phyloP scores from a whole-genome alignment of 2,888 invertebrate genomes.

The Cyclophora albipunctata region DNA sequence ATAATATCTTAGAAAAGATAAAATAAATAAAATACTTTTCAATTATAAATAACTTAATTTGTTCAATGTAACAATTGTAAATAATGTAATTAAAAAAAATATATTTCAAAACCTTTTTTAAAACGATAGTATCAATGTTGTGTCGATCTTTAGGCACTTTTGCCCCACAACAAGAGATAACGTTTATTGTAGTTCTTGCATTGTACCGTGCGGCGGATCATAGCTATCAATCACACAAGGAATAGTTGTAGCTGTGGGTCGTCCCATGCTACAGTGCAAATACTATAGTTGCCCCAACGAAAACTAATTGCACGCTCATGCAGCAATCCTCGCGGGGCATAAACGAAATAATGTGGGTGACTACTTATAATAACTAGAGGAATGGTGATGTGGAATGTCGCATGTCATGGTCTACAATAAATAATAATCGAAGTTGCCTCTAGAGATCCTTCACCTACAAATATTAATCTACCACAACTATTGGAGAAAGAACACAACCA shows the following conservation, averaged over 20 bases:
- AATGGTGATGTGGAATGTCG: slow-evolving; percentile 8
- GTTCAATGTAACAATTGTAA: background rate
- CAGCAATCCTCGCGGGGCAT: no score
- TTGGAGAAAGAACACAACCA: slow-evolving; percentile 14
- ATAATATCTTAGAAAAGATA: background rate
- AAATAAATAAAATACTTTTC: slow-evolving; percentile 1
- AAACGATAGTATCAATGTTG: background rate
- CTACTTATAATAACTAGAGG: background rate
- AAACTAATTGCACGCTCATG: no score
- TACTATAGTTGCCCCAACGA: no score
- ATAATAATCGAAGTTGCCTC: no score
- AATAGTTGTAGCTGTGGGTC: no score
- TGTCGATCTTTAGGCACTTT: no score
- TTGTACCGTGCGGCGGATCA: no score
- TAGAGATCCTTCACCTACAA: slow-evolving; percentile 23
- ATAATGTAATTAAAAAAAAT: background rate
- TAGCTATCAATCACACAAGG: no score
- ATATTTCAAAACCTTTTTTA: slow-evolving; percentile 3
- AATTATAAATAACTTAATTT: slow-evolving; percentile 2
- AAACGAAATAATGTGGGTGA: no score
- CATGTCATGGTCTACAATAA: slow-evolving; percentile 1
- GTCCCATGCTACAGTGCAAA: no score
- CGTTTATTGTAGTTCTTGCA: no score
- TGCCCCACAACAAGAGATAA: no score
- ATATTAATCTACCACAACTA: slow-evolving; percentile 21